Conservation (phyloP, 2,888 invertebrate genomes). For the Papilio protenor region DNA sequence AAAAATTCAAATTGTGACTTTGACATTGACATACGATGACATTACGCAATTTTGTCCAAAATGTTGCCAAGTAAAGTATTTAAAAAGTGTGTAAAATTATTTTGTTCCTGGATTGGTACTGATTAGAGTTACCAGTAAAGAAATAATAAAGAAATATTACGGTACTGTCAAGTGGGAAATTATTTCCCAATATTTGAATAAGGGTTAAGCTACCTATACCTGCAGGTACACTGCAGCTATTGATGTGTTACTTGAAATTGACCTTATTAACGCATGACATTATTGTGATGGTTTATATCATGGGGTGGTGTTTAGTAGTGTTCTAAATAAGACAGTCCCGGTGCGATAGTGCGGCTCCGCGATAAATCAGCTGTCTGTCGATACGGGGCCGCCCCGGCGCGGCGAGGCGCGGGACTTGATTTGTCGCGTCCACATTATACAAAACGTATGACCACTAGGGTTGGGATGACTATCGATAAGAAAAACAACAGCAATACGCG, state of each 20-base stretch:
- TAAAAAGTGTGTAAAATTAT: constrained; percentile 39
- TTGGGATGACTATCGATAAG: constrained; percentile 46
- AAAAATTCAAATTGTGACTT: constrained; percentile 41
- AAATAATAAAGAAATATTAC: no score
- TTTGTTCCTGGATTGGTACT: no score
- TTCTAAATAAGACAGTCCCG: constrained; percentile 56
- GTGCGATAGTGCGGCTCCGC: constrained; percentile 72
- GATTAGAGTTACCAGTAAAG: no score
- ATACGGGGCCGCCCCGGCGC: constrained; percentile 79
- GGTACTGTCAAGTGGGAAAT: background rate
- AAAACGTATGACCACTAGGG: constrained; percentile 61
- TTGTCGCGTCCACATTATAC: constrained; percentile 80
- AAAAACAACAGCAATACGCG: constrained; percentile 29
- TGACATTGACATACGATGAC: constrained; percentile 42
- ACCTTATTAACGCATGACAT: constrained; percentile 26
- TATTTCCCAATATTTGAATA: no score
- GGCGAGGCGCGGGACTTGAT: constrained; percentile 78
- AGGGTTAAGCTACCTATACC: no score
- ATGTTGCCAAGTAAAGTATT: constrained; percentile 35
- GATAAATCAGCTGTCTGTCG: constrained; percentile 82
- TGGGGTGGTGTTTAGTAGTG: constrained; percentile 46
- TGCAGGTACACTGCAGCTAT: background rate
- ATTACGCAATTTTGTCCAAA: constrained; percentile 29
- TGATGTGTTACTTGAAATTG: constrained; percentile 4
- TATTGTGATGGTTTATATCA: constrained; percentile 5